Evolutionary conservation across 2,888 invertebrate species (phyloP), one percentile per base, ranked within the genome.

Genomic region (Eupithecia centaureata): DNA sequence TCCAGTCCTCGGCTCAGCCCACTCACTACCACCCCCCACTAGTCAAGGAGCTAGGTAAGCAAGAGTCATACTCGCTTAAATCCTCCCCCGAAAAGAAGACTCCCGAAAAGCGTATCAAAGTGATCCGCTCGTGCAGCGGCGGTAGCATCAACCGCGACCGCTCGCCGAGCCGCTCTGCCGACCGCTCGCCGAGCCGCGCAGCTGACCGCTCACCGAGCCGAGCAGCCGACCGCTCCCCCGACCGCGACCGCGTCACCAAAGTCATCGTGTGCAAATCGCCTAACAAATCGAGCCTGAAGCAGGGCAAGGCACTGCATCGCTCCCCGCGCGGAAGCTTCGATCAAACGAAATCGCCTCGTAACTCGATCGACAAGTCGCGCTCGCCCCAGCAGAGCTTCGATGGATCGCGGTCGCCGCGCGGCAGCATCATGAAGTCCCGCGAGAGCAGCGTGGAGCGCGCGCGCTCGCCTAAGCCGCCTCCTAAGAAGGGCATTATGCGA

Each of bases 1-100:
- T 98, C 86, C 98, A 98, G 93, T 97, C 98, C 76, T 98, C 98
- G 78, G 97, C 98, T 91, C 97, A 98, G 84, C 98, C 98, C 69
- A 96, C 97, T 82, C 97, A 96, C 88, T 98, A 98, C 92, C 97
- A 98, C 82, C 98, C 98, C 68, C 95, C 96, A 79, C 95, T 96
- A 88, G 96, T 96, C 85, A 97, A 97, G 94, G 97, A 97, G 94
- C 93, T 97, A 95, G 97, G 97, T 97, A 96, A 96, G 96, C 91
- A 88, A 73, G 93, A 93, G 75, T 92, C 92, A 4, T 88, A 89
- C 63, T 94, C 94, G 32, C 90, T 93, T 73, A 94, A 94, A 84
- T 94, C 94, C 47, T 94, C 93, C 22, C 93, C 93, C 35, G 93
- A 93, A 77, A 85, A 86, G 74, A 92, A 87, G 73, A 73, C 73